A percentile compares a stretch with the other conserved stretches of the same genome.
These are phyloP conservation scores for Catalaphyllia jardinei DNA, from an alignment of 64 coral and sea anemone species.

Conservation along the genomic window DNA sequence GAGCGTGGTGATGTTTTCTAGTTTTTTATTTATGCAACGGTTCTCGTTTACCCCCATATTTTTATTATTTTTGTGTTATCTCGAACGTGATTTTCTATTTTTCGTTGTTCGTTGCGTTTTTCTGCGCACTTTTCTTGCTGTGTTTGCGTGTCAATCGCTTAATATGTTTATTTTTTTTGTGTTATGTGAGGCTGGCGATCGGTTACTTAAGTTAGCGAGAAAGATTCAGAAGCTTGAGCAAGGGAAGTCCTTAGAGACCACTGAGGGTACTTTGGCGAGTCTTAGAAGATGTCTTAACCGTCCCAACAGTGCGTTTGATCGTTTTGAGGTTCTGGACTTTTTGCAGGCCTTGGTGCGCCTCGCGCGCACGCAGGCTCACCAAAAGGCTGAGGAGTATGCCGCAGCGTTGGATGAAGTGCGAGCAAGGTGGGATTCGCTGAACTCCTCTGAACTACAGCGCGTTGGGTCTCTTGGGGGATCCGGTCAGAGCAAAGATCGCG, in stretches of 20 bases:
- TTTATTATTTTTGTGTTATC: too few relatives aligned
- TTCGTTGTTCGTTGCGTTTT: not conserved
- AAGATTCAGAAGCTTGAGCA: not conserved
- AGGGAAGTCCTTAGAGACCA: not conserved
- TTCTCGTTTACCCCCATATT: too few relatives aligned
- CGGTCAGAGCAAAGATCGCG: conserved; percentile 19
- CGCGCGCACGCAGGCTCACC: not conserved
- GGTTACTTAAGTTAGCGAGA: not conserved
- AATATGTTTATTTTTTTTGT: not conserved
- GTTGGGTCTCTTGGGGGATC: not conserved
- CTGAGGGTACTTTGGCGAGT: not conserved
- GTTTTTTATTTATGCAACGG: too few relatives aligned
- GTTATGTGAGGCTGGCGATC: not conserved
- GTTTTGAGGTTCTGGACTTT: conserved; percentile 8
- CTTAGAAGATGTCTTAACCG: conserved; percentile 22
- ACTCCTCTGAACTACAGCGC: not conserved
- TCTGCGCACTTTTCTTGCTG: not conserved
- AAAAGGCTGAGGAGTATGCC: conserved; percentile 26
- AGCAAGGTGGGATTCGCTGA: not conserved
- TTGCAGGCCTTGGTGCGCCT: conserved; percentile 9
- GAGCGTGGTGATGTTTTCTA: too few relatives aligned
- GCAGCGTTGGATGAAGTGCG: conserved; percentile 10
- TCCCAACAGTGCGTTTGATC: not conserved
- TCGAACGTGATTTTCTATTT: too few relatives aligned
- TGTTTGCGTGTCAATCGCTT: not conserved